Base-by-base conservation (phyloP, 2,888 invertebrate genomes). In the Drosophila koepferae region DNA sequence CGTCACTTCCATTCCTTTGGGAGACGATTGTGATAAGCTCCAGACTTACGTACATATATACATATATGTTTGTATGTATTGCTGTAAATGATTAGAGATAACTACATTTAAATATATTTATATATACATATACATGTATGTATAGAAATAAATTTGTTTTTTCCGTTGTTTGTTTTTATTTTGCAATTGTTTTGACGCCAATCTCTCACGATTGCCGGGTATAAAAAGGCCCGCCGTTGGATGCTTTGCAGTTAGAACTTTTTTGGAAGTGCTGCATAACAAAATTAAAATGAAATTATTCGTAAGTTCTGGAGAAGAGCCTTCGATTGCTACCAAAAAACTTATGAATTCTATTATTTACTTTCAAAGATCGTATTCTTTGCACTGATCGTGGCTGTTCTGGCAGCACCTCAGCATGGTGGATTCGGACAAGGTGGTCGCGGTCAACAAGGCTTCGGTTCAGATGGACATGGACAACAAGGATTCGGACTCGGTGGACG, bases 271-370 rank as follows among this genome's bases (percentile, higher is more conserved):
- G 56, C 62, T 56, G 38, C 36, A 66, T 63, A 20, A 1, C 18
- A 49, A 59, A 71, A 8, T 38, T 53, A 87, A 79, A 54, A 85
- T 85, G 85, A 88, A 88, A 80, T 74, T 88, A 59, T 64, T 88
- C 43, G 88, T 88, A 72, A 88, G 88, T 80, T 1, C 10, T 7
- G 9, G 4, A 1, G 3, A 23, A 9, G 16, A 6, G 48, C 2
- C 7, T 23, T 20, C 1, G 18, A 18, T 23, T 16, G 3, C 28
- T 7, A 7, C n/a, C 6, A n/a, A 2, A 12, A 12, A 10, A 49
- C 16, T 28, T 4, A 38, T 12, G 8, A 3, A 1, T 34, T 10
- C 12, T 10, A 31, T 12, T 12, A 46, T 49, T 43, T 2, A 14
- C 9, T 7, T 44, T 41, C 49, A 3, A 7, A 90, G 83, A 80